These are phyloP conservation scores for Eumerus sabulonum DNA, from an alignment of 2,888 invertebrate species.

Conservation along the genomic window DNA sequence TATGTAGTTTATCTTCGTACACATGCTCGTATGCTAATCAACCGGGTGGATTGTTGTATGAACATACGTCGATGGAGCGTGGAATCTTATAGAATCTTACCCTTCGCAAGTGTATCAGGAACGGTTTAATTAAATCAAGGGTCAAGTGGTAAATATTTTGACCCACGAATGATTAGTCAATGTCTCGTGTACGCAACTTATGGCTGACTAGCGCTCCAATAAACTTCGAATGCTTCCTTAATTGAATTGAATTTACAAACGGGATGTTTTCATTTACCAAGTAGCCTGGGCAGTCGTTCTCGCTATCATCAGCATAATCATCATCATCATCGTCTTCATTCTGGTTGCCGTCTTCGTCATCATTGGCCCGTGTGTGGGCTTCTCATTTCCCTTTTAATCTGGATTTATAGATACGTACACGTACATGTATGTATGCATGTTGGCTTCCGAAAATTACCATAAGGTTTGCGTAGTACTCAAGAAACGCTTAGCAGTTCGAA, in stretches of 20 bases:
- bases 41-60: constrained; percentile 22
- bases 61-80: neutral
- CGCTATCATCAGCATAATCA: constrained; percentile 12
- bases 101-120: constrained; percentile 70
- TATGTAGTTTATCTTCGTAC: constrained; percentile 53
- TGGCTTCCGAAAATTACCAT: constrained; percentile 50
- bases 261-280: constrained; percentile 65
- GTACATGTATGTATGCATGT: neutral
- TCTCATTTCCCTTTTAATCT: constrained; percentile 64
- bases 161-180: constrained; percentile 78
- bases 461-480: constrained; percentile 57
- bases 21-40: constrained; percentile 54
- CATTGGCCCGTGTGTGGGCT: constrained; percentile 63
- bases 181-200: constrained; percentile 47
- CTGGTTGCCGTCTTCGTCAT: neutral
- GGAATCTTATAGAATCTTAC: constrained; percentile 40
- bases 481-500: constrained; percentile 24
- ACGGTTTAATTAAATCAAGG: constrained; percentile 80
- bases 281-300: constrained; percentile 25
- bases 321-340: constrained; percentile 1
- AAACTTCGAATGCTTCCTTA: constrained; percentile 64
- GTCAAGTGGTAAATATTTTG: constrained; percentile 80
- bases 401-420: constrained; percentile 25
- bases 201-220: constrained; percentile 64
- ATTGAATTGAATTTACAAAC: constrained; percentile 66